These are phyloP conservation scores for Macrobrachium rosenbergii DNA, from an alignment of 1,140 invertebrate genomes.

Conservation along the genomic window DNA sequence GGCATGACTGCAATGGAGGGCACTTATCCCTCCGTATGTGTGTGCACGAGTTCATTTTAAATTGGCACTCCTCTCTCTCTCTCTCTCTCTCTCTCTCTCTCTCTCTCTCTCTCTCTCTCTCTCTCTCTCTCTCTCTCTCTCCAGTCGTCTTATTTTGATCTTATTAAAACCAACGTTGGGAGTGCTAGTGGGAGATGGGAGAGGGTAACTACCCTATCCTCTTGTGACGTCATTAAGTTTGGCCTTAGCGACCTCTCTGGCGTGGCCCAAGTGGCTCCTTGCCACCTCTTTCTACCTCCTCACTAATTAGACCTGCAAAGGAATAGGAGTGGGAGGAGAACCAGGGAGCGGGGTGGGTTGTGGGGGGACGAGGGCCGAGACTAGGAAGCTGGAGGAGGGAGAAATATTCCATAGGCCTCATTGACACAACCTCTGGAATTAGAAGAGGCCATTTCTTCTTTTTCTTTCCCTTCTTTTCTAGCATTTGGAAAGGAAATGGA, in stretches of 20 bases:
- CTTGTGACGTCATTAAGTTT: too few species aligned
- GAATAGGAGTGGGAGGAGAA: neutral
- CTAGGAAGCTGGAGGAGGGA: neutral
- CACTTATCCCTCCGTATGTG: too few species aligned
- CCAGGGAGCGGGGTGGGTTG: neutral
- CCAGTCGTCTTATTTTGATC: neutral
- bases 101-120: neutral
- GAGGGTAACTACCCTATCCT: neutral
- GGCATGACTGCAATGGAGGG: too few species aligned
- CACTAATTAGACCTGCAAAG: too few species aligned
- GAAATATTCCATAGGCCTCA: too few species aligned
- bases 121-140: neutral
- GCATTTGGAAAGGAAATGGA: too few species aligned
- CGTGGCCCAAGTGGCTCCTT: too few species aligned
- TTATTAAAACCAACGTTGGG: neutral
- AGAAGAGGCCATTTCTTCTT: too few species aligned
- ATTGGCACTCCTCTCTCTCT: neutral
- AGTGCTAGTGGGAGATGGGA: neutral
- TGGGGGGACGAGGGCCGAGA: neutral
- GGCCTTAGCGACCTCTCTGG: too few species aligned
- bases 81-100: neutral
- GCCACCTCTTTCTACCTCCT: too few species aligned
- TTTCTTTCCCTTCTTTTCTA: too few species aligned
- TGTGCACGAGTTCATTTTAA: neutral
- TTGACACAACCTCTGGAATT: too few species aligned